Evolutionary conservation across 2,888 invertebrate genomes (phyloP).

Genomic region (Caenorhabditis sulstoni): DNA sequence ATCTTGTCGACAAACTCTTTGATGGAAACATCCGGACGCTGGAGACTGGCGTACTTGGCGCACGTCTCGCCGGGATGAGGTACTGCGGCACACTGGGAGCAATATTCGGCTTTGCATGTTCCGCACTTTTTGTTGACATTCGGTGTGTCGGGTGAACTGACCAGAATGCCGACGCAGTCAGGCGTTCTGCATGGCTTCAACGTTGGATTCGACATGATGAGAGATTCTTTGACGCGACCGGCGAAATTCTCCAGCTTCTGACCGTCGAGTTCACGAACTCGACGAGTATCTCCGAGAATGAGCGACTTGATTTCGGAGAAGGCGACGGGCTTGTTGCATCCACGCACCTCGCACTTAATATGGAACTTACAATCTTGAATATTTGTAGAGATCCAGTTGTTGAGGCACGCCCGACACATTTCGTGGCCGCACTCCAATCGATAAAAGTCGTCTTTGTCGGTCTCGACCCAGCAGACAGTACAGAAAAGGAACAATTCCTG

Average conservation of each 20-base stretch:
- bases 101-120: background rate
- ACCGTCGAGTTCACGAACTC: conserved; percentile 19
- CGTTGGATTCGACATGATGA: background rate
- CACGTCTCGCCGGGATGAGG: conserved; percentile 2
- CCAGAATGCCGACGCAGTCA: conserved; percentile 9
- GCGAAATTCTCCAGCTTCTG: background rate
- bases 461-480: conserved; percentile 2
- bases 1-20: background rate
- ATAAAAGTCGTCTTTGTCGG: conserved; percentile 10
- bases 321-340: conserved; percentile 4
- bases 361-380: background rate
- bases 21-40: conserved; percentile 9
- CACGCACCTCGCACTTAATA: background rate
- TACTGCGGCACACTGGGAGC: background rate
- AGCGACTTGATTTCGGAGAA: conserved; percentile 7
- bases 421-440: conserved; percentile 33
- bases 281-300: conserved; percentile 4
- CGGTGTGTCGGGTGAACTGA: background rate
- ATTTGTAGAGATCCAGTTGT: background rate
- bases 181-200: background rate
- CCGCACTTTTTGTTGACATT: background rate
- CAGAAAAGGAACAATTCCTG: background rate
- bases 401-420: conserved; percentile 25
- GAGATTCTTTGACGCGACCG: background rate
- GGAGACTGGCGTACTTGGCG: background rate